Conservation (phyloP, 2,888 invertebrate genomes). For the Cerastis rubricosa region DNA sequence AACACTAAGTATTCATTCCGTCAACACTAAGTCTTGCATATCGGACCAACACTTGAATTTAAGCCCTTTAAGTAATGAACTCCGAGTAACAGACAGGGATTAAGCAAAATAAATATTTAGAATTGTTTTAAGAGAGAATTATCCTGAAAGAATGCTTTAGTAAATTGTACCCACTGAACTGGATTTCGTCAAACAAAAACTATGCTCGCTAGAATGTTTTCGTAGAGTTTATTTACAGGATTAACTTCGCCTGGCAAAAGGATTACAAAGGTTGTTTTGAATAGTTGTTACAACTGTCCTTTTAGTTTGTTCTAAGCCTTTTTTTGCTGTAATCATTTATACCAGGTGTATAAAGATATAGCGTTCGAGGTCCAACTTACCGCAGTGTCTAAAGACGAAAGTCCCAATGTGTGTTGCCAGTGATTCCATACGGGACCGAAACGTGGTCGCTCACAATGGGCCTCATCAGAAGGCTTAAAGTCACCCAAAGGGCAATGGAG, state of each 20-base stretch:
- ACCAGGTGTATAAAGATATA: not conserved
- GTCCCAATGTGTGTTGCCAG: too few species aligned
- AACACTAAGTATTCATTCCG: constrained; percentile 39
- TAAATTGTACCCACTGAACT: constrained; percentile 43
- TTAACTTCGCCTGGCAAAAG: constrained; percentile 35
- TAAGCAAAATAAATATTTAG: constrained; percentile 55
- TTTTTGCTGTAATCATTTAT: not conserved
- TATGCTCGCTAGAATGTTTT: constrained; percentile 51
- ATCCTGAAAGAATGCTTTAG: constrained; percentile 56
- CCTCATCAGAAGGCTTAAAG: too few species aligned
- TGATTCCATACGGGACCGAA: too few species aligned
- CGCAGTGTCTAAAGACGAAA: too few species aligned
- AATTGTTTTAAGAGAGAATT: constrained; percentile 49
- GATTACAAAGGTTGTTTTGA: constrained; percentile 39
- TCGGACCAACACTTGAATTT: constrained; percentile 52
- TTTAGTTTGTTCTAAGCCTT: constrained; percentile 17
- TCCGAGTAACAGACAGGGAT: constrained; percentile 38
- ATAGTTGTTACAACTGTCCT: constrained; percentile 31
- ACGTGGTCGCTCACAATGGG: too few species aligned
- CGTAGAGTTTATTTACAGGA: constrained; percentile 43
- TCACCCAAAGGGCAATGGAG: too few species aligned
- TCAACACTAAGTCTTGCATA: constrained; percentile 55
- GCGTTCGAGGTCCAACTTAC: too few species aligned
- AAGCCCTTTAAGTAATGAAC: constrained; percentile 65
- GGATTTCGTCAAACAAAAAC: constrained; percentile 53